These are phyloP conservation scores for Odontothrips loti DNA, from an alignment of 2,888 invertebrate genomes.

Conservation along the genomic window DNA sequence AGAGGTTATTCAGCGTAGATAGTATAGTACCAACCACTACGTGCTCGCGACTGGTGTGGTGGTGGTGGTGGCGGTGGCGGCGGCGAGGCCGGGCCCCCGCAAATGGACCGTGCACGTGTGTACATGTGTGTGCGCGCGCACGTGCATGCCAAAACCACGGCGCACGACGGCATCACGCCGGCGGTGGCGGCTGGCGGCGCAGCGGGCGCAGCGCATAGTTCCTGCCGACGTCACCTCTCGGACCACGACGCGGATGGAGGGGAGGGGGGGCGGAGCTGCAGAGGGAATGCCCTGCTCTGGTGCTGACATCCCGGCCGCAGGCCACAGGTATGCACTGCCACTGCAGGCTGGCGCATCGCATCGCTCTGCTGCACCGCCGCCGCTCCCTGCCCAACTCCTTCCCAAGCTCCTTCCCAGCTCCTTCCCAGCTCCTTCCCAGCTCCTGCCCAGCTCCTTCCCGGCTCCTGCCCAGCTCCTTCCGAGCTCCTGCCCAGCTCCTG, in stretches of 20 bases:
- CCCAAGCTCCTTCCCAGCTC: background rate
- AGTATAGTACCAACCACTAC: background rate
- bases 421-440: too few species aligned
- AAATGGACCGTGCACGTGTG: constrained; percentile 6
- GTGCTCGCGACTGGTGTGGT: too few species aligned
- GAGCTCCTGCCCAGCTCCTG: background rate
- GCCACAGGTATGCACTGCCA: background rate
- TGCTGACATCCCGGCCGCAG: background rate
- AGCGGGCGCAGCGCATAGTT: too few species aligned
- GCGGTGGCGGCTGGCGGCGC: too few species aligned
- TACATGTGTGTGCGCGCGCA: too few species aligned
- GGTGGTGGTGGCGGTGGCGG: background rate
- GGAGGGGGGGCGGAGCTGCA: background rate
- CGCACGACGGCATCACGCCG: background rate
- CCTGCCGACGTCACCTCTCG: background rate
- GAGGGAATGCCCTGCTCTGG: background rate
- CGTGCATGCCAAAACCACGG: background rate
- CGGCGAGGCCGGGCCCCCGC: background rate
- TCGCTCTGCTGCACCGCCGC: background rate
- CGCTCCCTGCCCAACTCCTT: background rate
- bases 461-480: too few species aligned
- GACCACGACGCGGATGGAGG: background rate
- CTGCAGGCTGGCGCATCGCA: background rate
- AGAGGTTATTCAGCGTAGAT: background rate
- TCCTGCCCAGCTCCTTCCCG: too few species aligned